Base-by-base conservation (phyloP, 2,888 invertebrate species). In the Myathropa florea region DNA sequence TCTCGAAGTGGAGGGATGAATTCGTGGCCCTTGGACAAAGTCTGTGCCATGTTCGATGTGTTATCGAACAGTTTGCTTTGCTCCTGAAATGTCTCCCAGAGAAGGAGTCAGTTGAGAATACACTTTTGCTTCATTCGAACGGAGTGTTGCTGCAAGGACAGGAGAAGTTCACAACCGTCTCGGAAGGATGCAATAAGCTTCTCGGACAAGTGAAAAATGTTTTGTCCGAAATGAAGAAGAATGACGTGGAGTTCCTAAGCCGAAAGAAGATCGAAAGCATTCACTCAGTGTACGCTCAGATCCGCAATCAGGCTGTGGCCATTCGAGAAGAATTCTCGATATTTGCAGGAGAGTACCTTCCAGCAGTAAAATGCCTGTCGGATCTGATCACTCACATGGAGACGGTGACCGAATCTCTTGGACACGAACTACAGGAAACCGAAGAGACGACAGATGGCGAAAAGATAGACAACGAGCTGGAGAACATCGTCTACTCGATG, bases 1-100 rank as follows among this genome's bases (percentile, higher is more conserved):
- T 92, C 71, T 77, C 88, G 0, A 70, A 88, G 28, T 89, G 89
- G 28, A 89, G 89, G 1, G 90, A 90, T 80, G 84, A 88, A 6
- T 90, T 89, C 18, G 57, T 89, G 4, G 83, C 80, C 4, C 72
- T 92, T 6, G 91, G 89, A 72, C 67, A 88, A 0, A 88, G 90
- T n/a, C 86, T 92, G 4, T 88, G 89, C 10, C 87, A 90, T 88
- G 90, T 91, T 88, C 88, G 90, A 79, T 90, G 90, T 36, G 93
- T 95, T 10, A 92, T 96, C 26, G 95, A 95, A 88, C 97, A 97
- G 90, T 95, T 96, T 89, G 92, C 93, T 77, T 91, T 96, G 1
- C 92, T 97, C 23, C 90, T 97, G 0, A 94, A 95, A 89, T 94
- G 95, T 83, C 94, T 94, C 77, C 95, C 96, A 0, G 90, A 90